Percentiles rank a stretch among this genome's conserved stretches.
Conservation (phyloP, 1,140 invertebrate genomes). For the Sesamia nonagrioides region DNA sequence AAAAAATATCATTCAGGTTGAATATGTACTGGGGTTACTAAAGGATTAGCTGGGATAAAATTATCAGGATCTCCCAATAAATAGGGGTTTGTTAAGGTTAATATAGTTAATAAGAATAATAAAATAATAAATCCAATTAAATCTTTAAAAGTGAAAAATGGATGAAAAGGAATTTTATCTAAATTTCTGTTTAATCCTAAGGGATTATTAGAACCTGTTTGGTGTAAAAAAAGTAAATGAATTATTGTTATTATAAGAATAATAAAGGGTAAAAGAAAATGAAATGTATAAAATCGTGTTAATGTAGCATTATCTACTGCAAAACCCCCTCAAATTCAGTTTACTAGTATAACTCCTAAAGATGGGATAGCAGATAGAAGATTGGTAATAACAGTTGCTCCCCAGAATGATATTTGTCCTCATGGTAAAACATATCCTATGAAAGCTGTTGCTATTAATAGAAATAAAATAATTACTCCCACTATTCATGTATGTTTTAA, state of each 20-base stretch:
- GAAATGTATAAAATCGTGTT: slow-evolving; percentile 31
- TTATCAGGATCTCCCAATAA: slow-evolving; percentile 90
- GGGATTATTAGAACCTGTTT: slow-evolving; percentile 85
- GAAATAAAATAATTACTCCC: slow-evolving; percentile 82
- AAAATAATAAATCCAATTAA: slow-evolving; percentile 88
- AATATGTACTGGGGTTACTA: slow-evolving; percentile 91
- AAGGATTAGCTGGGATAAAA: slow-evolving; percentile 90
- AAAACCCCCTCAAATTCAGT: slow-evolving; percentile 42
- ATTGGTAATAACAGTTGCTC: slow-evolving; percentile 28
- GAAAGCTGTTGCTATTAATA: slow-evolving; percentile 75
- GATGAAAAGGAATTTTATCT: slow-evolving; percentile 89
- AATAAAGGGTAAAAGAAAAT: slow-evolving; percentile 88
- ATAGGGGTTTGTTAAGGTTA: slow-evolving; percentile 87
- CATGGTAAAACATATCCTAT: slow-evolving; percentile 62
- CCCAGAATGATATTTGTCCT: slow-evolving; percentile 36
- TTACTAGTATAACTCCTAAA: neutral
- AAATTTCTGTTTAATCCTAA: slow-evolving; percentile 88
- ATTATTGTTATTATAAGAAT: slow-evolving; percentile 88
- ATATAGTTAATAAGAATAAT: slow-evolving; percentile 81
- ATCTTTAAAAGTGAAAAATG: slow-evolving; percentile 89
- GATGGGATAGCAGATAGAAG: slow-evolving; percentile 47
- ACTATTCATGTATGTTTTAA: neutral
- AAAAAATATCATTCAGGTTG: slow-evolving; percentile 93
- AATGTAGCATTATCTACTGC: slow-evolving; percentile 30
- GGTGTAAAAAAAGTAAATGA: slow-evolving; percentile 6